Percentiles rank a stretch among this genome's conserved stretches.
Conservation (phyloP, 1,140 invertebrate genomes). For the Venustaconcha ellipsiformis region DNA sequence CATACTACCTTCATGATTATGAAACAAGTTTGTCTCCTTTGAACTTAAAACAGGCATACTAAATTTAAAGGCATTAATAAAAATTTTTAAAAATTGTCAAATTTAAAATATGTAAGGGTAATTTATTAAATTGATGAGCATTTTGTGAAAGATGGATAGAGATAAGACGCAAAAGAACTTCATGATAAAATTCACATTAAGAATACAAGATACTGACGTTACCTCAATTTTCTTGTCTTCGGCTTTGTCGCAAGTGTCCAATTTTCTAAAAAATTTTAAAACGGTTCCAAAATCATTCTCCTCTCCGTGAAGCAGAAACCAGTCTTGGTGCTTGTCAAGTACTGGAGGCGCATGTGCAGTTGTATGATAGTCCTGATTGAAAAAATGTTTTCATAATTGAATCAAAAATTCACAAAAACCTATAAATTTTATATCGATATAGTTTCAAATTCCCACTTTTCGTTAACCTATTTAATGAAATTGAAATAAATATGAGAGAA, state of each 20-base stretch:
- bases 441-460: no score
- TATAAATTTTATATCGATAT: no score
- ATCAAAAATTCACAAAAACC: no score
- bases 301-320: conserved; percentile 12
- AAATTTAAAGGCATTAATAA: neutral
- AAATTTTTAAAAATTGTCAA: neutral
- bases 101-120: no score
- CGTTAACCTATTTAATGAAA: no score
- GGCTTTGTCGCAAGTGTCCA: conserved; percentile 33
- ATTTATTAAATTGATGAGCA: neutral
- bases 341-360: conserved; percentile 17
- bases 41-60: neutral
- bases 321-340: conserved; percentile 35
- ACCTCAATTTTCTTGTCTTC: conserved; percentile 34
- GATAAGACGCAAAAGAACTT: neutral
- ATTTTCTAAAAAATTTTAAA: conserved; percentile 32
- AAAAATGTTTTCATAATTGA: neutral
- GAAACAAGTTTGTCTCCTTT: neutral
- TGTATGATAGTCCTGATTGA: conserved; percentile 31
- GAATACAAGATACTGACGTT: neutral
- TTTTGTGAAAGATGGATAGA: no score
- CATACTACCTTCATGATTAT: no score
- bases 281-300: conserved; percentile 37
- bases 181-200: neutral
- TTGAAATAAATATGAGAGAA: no score